Percentiles rank a stretch among this genome's conserved stretches.
Evolutionary conservation across 2,113 vertebrate species (phyloP).

Genomic region (Saccopteryx leptura): DNA sequence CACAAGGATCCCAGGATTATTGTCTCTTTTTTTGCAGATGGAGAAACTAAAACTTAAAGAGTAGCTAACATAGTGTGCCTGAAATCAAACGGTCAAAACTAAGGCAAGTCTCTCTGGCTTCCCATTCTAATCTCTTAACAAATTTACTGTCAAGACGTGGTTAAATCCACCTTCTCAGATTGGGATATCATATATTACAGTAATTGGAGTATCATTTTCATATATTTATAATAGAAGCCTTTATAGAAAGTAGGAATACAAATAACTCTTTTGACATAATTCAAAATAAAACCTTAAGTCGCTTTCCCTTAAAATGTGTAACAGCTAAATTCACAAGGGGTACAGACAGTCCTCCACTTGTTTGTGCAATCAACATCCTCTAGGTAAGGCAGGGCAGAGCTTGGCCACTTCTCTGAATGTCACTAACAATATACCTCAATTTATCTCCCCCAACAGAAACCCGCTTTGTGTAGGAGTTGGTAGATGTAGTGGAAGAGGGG

Average conservation of each 20-base stretch:
- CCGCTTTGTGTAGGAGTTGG: slow-evolving; percentile 42
- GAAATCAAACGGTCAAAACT: not conserved
- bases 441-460: slow-evolving; percentile 56
- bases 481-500: not conserved
- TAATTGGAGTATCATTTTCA: not conserved
- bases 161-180: slow-evolving; percentile 38
- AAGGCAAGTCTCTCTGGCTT: not conserved
- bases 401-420: slow-evolving; percentile 77
- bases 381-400: slow-evolving; percentile 33
- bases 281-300: not conserved
- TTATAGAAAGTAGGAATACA: not conserved
- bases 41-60: not conserved
- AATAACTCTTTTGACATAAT: not conserved
- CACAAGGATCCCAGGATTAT: not conserved
- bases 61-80: not conserved
- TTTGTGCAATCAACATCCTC: not conserved
- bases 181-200: not conserved
- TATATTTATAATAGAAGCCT: not conserved
- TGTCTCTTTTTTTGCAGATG: not conserved
- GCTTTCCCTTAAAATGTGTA: slow-evolving; percentile 58
- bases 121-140: not conserved
- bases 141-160: slow-evolving; percentile 2
- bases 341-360: not conserved
- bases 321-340: slow-evolving; percentile 60
- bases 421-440: slow-evolving; percentile 66